phyloP scores from a whole-genome alignment of 2,113 vertebrate species.

The Blennius ocellaris region DNA sequence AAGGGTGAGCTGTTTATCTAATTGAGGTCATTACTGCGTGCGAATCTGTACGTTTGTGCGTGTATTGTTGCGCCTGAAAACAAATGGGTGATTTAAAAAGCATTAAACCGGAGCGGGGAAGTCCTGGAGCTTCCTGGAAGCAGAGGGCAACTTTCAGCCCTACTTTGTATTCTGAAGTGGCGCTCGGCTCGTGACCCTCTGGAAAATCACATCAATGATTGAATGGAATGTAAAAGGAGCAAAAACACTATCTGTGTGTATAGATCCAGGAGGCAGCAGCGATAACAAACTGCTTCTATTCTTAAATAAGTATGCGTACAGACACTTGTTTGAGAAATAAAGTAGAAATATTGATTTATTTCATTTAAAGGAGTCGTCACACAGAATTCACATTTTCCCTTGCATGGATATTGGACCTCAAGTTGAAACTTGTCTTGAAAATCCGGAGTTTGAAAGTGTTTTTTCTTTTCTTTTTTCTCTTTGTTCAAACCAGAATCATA shows the following conservation, averaged over 20 bases:
- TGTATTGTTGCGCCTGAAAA: constrained; percentile 20
- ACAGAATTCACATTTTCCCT: too few relatives aligned
- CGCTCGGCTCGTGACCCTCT: constrained; percentile 49
- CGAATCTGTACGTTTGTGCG: constrained; percentile 28
- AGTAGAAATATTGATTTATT: too few relatives aligned
- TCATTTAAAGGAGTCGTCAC: too few relatives aligned
- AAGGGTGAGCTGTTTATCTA: constrained; percentile 46
- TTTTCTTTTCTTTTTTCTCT: too few relatives aligned
- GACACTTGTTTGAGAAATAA: too few relatives aligned
- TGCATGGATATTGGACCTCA: too few relatives aligned
- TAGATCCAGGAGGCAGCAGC: constrained; percentile 7
- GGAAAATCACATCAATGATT: constrained; percentile 66
- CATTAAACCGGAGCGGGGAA: constrained; percentile 32
- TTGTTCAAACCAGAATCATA: too few relatives aligned
- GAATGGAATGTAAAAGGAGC: constrained; percentile 41
- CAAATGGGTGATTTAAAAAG: constrained; percentile 41
- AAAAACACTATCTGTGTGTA: constrained; percentile 19
- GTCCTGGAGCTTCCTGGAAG: constrained; percentile 26
- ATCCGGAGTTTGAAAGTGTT: too few relatives aligned
- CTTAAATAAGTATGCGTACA: too few relatives aligned
- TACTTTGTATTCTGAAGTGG: constrained; percentile 25
- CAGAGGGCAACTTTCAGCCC: constrained; percentile 25
- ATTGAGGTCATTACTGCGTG: constrained; percentile 18
- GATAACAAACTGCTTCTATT: too few relatives aligned
- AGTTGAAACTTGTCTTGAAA: too few relatives aligned